Percentiles rank a stretch among this genome's conserved stretches.
Conservation (phyloP, 2,888 invertebrate genomes). For the Phragmatobia fuliginosa region DNA sequence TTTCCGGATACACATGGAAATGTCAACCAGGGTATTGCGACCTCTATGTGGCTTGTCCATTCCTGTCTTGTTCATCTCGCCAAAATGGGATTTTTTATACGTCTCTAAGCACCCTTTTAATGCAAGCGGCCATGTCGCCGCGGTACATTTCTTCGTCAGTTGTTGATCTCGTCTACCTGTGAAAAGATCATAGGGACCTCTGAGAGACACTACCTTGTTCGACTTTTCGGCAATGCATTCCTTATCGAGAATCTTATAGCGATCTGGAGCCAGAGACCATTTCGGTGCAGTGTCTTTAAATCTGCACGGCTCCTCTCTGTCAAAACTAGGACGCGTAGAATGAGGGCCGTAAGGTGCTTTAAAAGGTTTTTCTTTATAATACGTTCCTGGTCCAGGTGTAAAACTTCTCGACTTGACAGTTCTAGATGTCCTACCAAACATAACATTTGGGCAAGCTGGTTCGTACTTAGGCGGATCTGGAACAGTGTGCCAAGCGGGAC, state of each 20-base stretch:
- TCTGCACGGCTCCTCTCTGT: conserved; percentile 73
- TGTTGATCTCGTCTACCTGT: conserved; percentile 80
- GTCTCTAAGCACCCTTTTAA: conserved; percentile 68
- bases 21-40: conserved; percentile 80
- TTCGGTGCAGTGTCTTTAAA: conserved; percentile 65
- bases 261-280: conserved; percentile 75
- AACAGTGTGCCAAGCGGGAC: conserved; percentile 74
- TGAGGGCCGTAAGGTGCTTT: conserved; percentile 73
- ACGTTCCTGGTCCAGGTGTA: conserved; percentile 74
- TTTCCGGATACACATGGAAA: conserved; percentile 78
- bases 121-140: conserved; percentile 75
- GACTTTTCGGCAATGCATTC: conserved; percentile 70
- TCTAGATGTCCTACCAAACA: conserved; percentile 71
- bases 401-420: conserved; percentile 46
- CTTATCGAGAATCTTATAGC: conserved; percentile 74
- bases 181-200: conserved; percentile 79
- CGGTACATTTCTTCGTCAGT: conserved; percentile 45
- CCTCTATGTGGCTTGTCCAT: conserved; percentile 70
- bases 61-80: conserved; percentile 75
- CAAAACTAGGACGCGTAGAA: conserved; percentile 68
- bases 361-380: conserved; percentile 66
- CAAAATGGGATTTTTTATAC: conserved; percentile 68
- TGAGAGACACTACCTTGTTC: conserved; percentile 70
- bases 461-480: conserved; percentile 51
- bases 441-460: conserved; percentile 68